phyloP scores from a whole-genome alignment of 2,888 invertebrate genomes.

The Scelioninae gen. 1 region DNA sequence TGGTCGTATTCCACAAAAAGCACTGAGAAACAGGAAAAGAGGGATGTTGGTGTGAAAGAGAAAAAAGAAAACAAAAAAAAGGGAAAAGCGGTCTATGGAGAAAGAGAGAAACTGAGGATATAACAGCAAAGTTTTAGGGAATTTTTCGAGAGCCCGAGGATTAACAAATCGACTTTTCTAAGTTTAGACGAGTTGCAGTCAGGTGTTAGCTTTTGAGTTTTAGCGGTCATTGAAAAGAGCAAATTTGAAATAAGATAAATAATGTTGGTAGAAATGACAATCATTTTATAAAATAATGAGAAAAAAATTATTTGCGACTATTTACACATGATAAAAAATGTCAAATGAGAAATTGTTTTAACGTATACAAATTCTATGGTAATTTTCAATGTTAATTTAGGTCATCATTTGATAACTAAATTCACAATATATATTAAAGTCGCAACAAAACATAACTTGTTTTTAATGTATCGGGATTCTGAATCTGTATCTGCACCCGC shows the following conservation, averaged over 20 bases:
- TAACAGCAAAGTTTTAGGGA: conserved; percentile 52
- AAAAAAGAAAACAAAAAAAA: neutral
- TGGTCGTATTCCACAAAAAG: neutral
- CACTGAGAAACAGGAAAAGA: neutral
- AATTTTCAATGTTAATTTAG: too few relatives aligned
- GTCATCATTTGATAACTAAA: too few relatives aligned
- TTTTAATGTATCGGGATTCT: too few relatives aligned
- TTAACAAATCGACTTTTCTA: conserved; percentile 58
- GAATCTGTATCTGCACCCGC: neutral
- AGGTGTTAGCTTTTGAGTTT: conserved; percentile 29
- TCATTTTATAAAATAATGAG: too few relatives aligned
- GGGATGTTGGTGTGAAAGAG: neutral
- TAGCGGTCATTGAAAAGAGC: conserved; percentile 27
- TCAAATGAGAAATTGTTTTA: too few relatives aligned
- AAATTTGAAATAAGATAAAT: neutral
- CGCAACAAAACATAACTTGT: too few relatives aligned
- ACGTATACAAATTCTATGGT: too few relatives aligned
- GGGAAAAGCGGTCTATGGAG: neutral
- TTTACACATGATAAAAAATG: too few relatives aligned
- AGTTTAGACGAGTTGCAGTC: conserved; percentile 25
- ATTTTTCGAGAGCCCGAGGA: conserved; percentile 52
- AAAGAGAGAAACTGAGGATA: conserved; percentile 24
- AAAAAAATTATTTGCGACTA: neutral
- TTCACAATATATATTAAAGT: too few relatives aligned
- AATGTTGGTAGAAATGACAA: neutral